phyloP scores from a whole-genome alignment of 2,113 vertebrate species.

The Notiomystis cincta region DNA sequence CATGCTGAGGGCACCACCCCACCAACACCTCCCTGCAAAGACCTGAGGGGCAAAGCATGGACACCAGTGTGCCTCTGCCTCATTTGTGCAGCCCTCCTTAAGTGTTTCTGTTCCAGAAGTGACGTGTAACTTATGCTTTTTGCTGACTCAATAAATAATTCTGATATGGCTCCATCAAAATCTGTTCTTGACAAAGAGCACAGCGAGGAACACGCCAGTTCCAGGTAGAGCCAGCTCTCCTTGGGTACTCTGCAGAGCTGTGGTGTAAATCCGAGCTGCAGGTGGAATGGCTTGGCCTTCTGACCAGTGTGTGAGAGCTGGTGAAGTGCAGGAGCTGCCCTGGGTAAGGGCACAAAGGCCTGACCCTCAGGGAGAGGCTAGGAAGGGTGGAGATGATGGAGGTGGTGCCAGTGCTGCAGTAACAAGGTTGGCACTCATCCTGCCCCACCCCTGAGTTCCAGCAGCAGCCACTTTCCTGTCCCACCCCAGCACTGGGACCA shows the following conservation, averaged over 20 bases:
- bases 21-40: not conserved
- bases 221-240: not conserved
- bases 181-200: not conserved
- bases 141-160: conserved; percentile 8
- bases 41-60: not conserved
- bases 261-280: not conserved
- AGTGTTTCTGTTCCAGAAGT: not conserved
- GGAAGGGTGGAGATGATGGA: not conserved
- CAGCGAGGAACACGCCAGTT: accelerated
- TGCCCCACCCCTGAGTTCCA: not conserved
- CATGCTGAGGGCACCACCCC: not conserved
- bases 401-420: not conserved
- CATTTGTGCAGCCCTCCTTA: not conserved
- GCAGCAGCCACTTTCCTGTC: not conserved
- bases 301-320: not conserved
- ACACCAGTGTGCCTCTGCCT: not conserved
- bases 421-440: not conserved
- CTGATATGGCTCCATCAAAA: not conserved
- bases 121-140: accelerated
- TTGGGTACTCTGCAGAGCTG: not conserved
- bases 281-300: not conserved
- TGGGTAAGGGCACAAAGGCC: not conserved
- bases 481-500: not conserved
- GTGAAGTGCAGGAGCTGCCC: not conserved
- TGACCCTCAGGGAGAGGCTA: not conserved